Evolutionary conservation across 2,113 vertebrate genomes (phyloP).

Genomic region (Varanus salvator): DNA sequence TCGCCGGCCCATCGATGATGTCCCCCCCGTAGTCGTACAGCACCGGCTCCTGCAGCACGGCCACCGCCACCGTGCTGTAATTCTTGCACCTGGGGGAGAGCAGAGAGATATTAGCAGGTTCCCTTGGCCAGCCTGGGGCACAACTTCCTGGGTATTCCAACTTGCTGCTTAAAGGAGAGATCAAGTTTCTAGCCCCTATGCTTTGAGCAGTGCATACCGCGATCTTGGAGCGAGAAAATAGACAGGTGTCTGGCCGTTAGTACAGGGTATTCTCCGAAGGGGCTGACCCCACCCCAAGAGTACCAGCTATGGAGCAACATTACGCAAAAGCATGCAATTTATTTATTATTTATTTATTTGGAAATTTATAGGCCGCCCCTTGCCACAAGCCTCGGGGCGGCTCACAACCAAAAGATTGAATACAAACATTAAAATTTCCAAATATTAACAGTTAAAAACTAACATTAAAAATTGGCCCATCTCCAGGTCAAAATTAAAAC

Average conservation of each 20-base stretch:
- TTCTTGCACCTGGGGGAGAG: slow-evolving; percentile 81
- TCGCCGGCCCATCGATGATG: slow-evolving; percentile 79
- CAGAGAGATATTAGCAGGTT: rapidly evolving
- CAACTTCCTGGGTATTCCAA: no score
- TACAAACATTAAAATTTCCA: no score
- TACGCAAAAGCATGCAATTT: neutral
- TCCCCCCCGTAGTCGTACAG: slow-evolving; percentile 86
- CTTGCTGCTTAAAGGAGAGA: neutral
- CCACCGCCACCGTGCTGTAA: slow-evolving; percentile 83
- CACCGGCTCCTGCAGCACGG: slow-evolving; percentile 83
- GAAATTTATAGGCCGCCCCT: no score
- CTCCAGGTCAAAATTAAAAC: no score
- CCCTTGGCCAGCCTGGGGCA: no score
- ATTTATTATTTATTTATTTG: no score
- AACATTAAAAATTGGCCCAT: no score
- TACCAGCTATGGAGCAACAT: neutral
- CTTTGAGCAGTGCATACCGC: neutral
- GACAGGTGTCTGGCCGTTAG: neutral
- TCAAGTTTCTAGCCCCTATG: neutral
- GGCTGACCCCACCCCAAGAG: neutral
- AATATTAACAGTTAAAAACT: no score
- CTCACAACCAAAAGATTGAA: no score
- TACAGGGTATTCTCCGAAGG: neutral
- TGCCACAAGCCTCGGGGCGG: no score
- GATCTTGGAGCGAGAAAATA: neutral